Base-by-base conservation (phyloP, 1,140 invertebrate genomes). In the Papilio polyxenes region DNA sequence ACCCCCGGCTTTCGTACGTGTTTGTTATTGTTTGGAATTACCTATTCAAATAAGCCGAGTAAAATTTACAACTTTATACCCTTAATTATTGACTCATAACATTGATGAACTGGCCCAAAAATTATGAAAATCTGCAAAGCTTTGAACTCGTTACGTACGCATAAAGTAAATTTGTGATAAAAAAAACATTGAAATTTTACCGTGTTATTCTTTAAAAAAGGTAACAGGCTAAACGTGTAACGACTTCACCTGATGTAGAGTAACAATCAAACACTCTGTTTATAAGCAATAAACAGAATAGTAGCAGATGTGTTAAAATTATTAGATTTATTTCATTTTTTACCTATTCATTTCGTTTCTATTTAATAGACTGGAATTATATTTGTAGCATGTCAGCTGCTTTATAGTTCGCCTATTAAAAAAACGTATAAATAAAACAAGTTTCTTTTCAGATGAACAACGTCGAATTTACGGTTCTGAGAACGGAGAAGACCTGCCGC, bases 391-490 rank as follows among this genome's bases (percentile, higher is more conserved):
- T 0, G 23, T 31, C 23, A 31, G 23, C 23, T 31, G 23, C 23
- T 31, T 31, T 31, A 31, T 59, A 17, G 15, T 6, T 20, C 56
- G 56, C 56, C 56, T 7, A n/a, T 20, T 59, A 59, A 59, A 59
- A 59, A 5, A n/a, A 59, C 23, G 23, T 31, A 31, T 9, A 8
- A 10, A 37, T 37, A 69, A 31, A 13, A 13, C 23, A 37, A 37
- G 31, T 79, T 75, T 86, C 85, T 87, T 44, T 85, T 75, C 81
- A 94, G 92, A 88, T 87, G 92, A 94, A 82, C 92, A 93, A 83
- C 89, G 93, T 69, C 90, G 93, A 2, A 93, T 93, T 20, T 94
- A 94, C 49, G 92, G 91, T 0, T 94, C 92, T 3, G 88, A 94
- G 59, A 86, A 88, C 7, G 90, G 90, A 0, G 91, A 92, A 72